Conservation (phyloP, 2,797 vertebrate species). For the Microctenopoma stevenorrisi region DNA sequence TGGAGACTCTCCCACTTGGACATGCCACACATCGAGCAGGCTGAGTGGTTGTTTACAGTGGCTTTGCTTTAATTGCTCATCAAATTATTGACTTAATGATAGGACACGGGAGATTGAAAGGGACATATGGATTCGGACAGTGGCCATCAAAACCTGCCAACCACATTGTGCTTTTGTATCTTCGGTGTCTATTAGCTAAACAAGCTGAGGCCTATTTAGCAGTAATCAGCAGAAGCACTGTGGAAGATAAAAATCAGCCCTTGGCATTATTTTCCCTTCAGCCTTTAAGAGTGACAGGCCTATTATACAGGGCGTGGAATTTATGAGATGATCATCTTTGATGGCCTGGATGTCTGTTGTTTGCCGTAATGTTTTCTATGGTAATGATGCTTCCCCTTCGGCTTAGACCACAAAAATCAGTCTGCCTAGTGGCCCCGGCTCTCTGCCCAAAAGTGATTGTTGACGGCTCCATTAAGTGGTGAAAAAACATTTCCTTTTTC, state of each 20-base stretch:
- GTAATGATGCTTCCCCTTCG: conserved; percentile 78
- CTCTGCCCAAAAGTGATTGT: conserved; percentile 72
- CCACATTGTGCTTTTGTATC: conserved; percentile 44
- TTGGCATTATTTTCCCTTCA: conserved; percentile 74
- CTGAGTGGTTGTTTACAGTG: conserved; percentile 56
- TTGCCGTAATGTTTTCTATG: conserved; percentile 76
- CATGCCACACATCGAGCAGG: conserved; percentile 41
- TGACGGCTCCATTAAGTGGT: conserved; percentile 77
- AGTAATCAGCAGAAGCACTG: conserved; percentile 77
- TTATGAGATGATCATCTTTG: conserved; percentile 82
- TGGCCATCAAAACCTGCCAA: conserved; percentile 51
- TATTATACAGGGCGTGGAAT: conserved; percentile 78
- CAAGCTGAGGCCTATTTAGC: conserved; percentile 76
- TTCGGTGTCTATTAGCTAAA: conserved; percentile 70
- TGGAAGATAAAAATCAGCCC: conserved; percentile 74
- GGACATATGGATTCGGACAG: conserved; percentile 73
- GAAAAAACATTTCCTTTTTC: conserved; percentile 64
- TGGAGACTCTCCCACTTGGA: conserved; percentile 30
- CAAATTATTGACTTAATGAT: conserved; percentile 68
- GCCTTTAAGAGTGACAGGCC: conserved; percentile 78
- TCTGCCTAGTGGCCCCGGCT: conserved; percentile 58
- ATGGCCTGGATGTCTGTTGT: conserved; percentile 76
- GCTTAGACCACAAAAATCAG: conserved; percentile 61
- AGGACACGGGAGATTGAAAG: conserved; percentile 59
- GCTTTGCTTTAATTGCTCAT: conserved; percentile 71